Conservation (phyloP, 2,113 vertebrate species). For the Malaclemys terrapin region DNA sequence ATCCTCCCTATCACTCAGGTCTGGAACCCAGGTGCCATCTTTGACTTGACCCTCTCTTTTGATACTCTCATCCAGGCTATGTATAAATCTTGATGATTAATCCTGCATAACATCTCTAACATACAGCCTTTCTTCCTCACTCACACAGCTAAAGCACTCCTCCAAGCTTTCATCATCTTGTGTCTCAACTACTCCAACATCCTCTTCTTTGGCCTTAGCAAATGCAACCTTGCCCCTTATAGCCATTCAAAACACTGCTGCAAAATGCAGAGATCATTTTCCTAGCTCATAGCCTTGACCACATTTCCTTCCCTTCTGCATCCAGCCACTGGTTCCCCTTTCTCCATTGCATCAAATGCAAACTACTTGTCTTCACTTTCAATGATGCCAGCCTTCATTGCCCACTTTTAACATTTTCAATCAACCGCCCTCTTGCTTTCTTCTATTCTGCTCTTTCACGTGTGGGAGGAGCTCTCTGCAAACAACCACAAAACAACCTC, state of each 20-base stretch:
- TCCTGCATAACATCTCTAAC: neutral
- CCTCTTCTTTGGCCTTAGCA: neutral
- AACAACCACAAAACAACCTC: neutral
- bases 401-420: neutral
- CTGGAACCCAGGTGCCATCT: neutral
- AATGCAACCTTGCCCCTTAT: neutral
- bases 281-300: neutral
- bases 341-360: neutral
- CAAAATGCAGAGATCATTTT: neutral
- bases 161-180: neutral
- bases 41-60: neutral
- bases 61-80: neutral
- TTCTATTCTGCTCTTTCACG: neutral
- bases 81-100: neutral
- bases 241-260: neutral
- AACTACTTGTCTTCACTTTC: neutral
- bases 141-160: neutral
- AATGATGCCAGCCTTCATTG: neutral
- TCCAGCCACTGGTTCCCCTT: neutral
- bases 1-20: neutral
- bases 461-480: neutral
- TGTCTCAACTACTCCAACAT: neutral
- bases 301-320: neutral
- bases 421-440: neutral
- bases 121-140: neutral